A percentile compares a stretch with the other conserved stretches of the same genome.
Conservation (phyloP, 2,797 vertebrate species). For the Gallinago nigripennis region DNA sequence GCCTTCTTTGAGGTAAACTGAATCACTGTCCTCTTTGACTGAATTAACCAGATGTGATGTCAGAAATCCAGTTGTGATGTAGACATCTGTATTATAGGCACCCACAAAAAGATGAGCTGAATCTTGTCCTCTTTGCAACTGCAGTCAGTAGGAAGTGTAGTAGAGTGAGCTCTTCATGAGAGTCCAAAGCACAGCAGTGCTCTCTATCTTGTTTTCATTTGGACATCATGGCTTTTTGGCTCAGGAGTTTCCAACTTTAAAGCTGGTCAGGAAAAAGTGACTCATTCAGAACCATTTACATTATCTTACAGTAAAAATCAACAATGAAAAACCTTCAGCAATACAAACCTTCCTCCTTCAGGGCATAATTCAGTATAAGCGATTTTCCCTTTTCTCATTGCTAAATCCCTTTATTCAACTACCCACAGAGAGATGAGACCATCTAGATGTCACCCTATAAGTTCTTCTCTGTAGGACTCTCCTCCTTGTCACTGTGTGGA, state of each 20-base stretch:
- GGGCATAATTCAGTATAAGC: background rate
- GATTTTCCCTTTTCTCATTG: background rate
- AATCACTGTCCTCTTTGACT: background rate
- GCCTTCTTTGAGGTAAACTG: background rate
- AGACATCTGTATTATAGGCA: background rate
- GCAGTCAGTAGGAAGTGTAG: background rate
- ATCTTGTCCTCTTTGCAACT: background rate
- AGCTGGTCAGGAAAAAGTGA: background rate
- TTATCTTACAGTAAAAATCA: background rate
- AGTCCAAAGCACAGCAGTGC: background rate
- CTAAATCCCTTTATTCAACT: background rate
- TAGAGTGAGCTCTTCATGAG: fast-evolving
- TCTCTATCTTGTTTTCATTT: background rate
- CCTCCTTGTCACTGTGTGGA: background rate
- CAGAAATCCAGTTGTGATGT: background rate
- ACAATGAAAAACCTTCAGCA: background rate
- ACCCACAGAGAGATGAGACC: background rate
- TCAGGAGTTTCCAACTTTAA: background rate
- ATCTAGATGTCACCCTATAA: background rate
- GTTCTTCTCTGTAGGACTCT: background rate
- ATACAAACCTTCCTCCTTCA: background rate
- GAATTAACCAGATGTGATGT: background rate
- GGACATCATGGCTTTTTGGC: background rate
- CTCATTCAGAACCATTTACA: background rate
- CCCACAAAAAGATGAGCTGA: background rate